phyloP scores from a whole-genome alignment of 35 echinoderm and acorn worm species.

The Heliocidaris tuberculata region DNA sequence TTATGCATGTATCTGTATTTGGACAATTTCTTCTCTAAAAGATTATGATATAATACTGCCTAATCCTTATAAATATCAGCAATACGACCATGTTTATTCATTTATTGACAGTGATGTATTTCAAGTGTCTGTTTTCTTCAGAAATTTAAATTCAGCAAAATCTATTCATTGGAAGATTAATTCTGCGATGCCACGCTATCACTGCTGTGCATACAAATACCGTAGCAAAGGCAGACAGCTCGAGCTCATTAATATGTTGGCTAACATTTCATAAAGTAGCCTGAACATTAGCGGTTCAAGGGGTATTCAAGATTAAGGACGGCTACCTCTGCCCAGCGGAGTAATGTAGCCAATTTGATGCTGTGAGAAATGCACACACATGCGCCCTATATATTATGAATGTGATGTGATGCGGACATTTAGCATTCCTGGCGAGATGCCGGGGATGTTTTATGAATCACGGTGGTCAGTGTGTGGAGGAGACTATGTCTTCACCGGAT shows the following conservation, averaged over 20 bases:
- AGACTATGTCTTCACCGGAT: conserved; percentile 1
- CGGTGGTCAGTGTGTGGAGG: conserved; percentile 33
- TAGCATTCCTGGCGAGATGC: conserved; percentile 26
- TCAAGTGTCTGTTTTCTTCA: not conserved
- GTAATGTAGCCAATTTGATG: conserved; percentile 17
- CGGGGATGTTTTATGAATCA: conserved; percentile 44
- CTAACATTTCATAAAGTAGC: not conserved
- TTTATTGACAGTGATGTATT: not conserved
- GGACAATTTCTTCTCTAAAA: too few relatives aligned
- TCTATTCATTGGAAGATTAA: not conserved
- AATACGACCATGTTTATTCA: not conserved
- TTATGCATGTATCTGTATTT: too few relatives aligned
- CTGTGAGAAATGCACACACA: not conserved
- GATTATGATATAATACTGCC: not conserved
- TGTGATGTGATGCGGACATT: not conserved
- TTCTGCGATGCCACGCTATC: not conserved
- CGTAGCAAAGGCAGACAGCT: not conserved
- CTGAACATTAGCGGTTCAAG: not conserved
- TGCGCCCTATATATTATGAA: conserved; percentile 21
- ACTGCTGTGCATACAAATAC: not conserved
- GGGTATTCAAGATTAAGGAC: not conserved
- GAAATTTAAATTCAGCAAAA: not conserved
- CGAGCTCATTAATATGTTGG: not conserved
- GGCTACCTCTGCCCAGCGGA: not conserved
- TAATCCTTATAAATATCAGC: not conserved